phyloP scores from a whole-genome alignment of 2,113 vertebrate species.

The Montifringilla adamsi region DNA sequence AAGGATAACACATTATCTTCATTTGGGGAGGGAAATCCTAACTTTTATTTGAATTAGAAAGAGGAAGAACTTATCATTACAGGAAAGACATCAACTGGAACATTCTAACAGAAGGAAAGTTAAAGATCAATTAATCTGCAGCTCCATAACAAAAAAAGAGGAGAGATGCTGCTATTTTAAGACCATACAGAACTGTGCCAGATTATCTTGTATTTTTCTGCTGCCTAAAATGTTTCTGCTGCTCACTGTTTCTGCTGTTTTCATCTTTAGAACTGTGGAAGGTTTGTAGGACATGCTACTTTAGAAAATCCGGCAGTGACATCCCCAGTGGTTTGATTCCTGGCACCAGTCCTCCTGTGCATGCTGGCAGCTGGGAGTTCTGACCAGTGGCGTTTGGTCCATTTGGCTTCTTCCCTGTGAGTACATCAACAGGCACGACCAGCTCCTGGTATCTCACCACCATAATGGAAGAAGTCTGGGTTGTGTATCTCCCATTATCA shows the following conservation, averaged over 20 bases:
- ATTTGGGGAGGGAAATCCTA: neutral
- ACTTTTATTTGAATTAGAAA: neutral
- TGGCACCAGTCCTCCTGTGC: neutral
- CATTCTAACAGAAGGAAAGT: neutral
- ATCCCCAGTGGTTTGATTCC: neutral
- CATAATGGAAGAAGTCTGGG: constrained; percentile 64
- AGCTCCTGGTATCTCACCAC: neutral
- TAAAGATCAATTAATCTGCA: neutral
- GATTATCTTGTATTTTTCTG: neutral
- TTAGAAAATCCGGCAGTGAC: neutral
- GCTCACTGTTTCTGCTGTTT: neutral
- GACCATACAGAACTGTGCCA: neutral
- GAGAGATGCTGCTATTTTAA: neutral
- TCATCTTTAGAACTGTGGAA: neutral
- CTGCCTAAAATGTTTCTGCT: neutral
- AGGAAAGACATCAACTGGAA: neutral
- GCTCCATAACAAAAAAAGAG: neutral
- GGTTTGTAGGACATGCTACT: neutral
- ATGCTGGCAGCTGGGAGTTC: neutral
- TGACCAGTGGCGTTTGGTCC: neutral
- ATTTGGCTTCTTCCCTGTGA: neutral
- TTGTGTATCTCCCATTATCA: constrained; percentile 45
- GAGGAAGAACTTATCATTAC: neutral
- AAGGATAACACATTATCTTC: neutral
- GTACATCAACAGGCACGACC: neutral